Base-by-base conservation (phyloP, 2,113 vertebrate genomes). In the Cavia aperea region DNA sequence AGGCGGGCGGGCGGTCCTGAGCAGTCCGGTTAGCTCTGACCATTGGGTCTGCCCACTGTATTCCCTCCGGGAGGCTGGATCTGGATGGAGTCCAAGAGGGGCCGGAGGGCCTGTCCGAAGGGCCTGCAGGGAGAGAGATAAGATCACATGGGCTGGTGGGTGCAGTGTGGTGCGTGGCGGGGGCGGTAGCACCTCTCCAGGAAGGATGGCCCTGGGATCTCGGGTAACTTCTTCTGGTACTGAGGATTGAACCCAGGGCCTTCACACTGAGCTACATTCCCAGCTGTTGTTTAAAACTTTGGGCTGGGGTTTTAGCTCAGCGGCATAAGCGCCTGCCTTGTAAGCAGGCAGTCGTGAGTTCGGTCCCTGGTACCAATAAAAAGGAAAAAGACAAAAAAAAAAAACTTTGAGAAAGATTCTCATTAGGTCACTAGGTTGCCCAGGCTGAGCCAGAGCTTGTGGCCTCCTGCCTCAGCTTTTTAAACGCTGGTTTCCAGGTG, bases 61-160 rank as follows among this genome's bases (percentile, higher is more conserved):
- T 96, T 98, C 93, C 98, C 98, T 96, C 98, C 98, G 0, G 98
- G 98, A 86, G 99, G 98, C 93, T 98, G 98, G 96, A 99, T 98
- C 95, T 97, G 97, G 91, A 99, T 97, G 95, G 98, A 98, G 91
- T 99, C 98, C 97, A 99, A 97, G 43, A 99, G 91, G 51, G 98
- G 99, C 92, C 98, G 98, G 95, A 99, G 98, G 51, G 98, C 98
- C 97, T 99, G 99, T 97, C 99, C 99, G 90, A 99, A 99, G 43
- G 99, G 99, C 96, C 99, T 99, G 96, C 26, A 81, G 95, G 91
- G 89, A 88, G 95, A 88, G 95, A 90, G 95, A 96, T 6, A 5
- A 51, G 75, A 77, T 91, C 75, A 31, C 60, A 46, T 13, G 85
- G 88, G 91, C 49, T 65, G 21, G 16, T 0, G 16, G 39, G n/a